Base-by-base conservation (phyloP, 1,140 invertebrate genomes). In the Apis dorsata region DNA sequence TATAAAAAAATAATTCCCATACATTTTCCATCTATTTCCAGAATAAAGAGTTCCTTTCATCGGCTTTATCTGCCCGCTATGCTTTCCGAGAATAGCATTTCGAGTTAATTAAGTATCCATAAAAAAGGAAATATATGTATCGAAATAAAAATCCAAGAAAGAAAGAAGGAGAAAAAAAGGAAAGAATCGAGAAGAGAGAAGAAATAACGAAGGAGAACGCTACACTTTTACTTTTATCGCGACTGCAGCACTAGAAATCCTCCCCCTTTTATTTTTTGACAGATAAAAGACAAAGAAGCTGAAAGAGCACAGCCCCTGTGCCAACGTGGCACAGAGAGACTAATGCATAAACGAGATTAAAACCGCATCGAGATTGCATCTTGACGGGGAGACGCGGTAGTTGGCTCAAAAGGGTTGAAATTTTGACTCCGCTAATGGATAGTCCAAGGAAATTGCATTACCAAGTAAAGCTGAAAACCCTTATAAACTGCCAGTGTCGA, bases 331-430 rank as follows among this genome's bases (percentile, higher is more conserved):
- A 44, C 34, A 44, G 34, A 51, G 44, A 44, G 53, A 69, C 34
- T 82, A 82, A 82, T 82, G 80, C 80, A 82, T 77, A 77, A 82
- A 82, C 80, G 74, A 82, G 74, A 82, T 82, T 82, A 82, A 44
- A 82, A 82, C 80, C 65, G 55, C 80, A 77, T 82, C 74, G 80
- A 82, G 80, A 82, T 82, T 82, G 80, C 80, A 82, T 82, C 74
- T 82, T 82, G 80, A 82, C 73, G 57, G 19, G 72, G 4, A 73
- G 24, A 21, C 19, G 71, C 15, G n/a, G 73, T 51, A 34, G 55
- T 11, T 66, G 44, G 80, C 15, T 69, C 65, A 24, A 77, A 82
- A 82, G 74, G 74, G 74, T 69, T 62, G 73, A 77, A 82, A 82
- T 77, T 82, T 82, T 77, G 73, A 77, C 55, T 24, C 34, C 57